Evolutionary conservation across 2,797 vertebrate genomes (phyloP).

Genomic region (Microtus agrestis): DNA sequence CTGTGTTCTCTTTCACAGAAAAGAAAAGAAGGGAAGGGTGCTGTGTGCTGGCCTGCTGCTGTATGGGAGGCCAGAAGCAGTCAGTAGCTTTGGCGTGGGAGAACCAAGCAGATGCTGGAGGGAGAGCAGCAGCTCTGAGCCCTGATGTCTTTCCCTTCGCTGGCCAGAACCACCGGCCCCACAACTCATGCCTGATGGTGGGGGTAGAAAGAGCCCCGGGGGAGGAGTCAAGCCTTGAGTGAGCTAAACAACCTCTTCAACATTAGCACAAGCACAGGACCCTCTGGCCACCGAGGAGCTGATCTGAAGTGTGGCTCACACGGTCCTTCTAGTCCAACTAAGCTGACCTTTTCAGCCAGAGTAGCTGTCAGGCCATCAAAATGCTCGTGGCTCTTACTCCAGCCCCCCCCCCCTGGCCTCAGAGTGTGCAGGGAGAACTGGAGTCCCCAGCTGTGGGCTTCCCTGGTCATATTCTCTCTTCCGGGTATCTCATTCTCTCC

Average conservation of each 20-base stretch:
- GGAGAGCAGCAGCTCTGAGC: not conserved
- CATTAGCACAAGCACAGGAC: fast-evolving
- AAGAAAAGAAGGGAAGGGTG: not conserved
- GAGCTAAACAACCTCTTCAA: not conserved
- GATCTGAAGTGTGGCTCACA: not conserved
- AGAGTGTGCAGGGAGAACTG: fast-evolving
- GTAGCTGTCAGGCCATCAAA: not conserved
- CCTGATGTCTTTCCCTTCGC: not conserved
- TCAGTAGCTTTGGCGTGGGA: not conserved
- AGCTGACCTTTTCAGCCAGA: not conserved
- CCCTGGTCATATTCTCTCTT: not conserved
- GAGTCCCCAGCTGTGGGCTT: not conserved
- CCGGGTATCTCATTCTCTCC: not conserved
- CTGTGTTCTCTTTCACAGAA: not conserved
- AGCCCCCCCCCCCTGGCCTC: not conserved
- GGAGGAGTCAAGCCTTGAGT: not conserved
- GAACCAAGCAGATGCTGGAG: too few relatives aligned
- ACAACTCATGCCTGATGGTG: not conserved
- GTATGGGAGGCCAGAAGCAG: not conserved
- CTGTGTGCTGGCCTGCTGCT: slow-evolving; percentile 6
- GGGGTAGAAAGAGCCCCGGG: not conserved
- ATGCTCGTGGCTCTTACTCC: not conserved
- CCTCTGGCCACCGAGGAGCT: not conserved
- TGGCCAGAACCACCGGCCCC: not conserved
- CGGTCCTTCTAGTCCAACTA: not conserved